Conservation (phyloP, 2,113 vertebrate genomes). For the Sapajus apella region DNA sequence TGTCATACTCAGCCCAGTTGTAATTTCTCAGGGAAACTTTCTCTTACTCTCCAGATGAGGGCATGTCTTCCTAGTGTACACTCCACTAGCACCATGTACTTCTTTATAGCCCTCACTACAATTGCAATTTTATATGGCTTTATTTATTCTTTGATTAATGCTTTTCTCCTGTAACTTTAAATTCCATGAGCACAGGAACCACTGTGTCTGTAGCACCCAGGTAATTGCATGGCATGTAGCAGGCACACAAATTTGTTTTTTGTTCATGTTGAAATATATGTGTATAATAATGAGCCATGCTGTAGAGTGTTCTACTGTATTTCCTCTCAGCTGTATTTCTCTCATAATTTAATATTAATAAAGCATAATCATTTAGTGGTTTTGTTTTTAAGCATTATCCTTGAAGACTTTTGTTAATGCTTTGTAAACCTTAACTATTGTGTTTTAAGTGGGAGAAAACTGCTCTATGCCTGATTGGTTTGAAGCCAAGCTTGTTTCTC, state of each 20-base stretch:
- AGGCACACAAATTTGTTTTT: background rate
- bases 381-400: background rate
- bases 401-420: slow-evolving; percentile 19
- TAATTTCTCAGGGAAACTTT: background rate
- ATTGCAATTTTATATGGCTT: accelerated
- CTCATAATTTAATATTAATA: background rate
- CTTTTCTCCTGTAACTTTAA: background rate
- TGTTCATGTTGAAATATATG: background rate
- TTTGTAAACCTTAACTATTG: slow-evolving; percentile 69
- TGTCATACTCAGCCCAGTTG: background rate
- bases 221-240: background rate
- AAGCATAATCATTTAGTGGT: background rate
- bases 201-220: background rate
- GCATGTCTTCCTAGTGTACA: accelerated
- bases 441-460: slow-evolving; percentile 83
- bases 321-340: background rate
- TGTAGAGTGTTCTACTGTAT: background rate
- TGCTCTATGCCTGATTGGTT: slow-evolving; percentile 87
- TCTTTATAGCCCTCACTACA: background rate
- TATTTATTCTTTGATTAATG: background rate
- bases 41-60: background rate
- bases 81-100: accelerated
- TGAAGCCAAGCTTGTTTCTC: slow-evolving; percentile 91
- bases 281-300: accelerated
- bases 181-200: background rate